phyloP scores from a whole-genome alignment of 2,113 vertebrate species.

The Heloderma charlesbogerti region DNA sequence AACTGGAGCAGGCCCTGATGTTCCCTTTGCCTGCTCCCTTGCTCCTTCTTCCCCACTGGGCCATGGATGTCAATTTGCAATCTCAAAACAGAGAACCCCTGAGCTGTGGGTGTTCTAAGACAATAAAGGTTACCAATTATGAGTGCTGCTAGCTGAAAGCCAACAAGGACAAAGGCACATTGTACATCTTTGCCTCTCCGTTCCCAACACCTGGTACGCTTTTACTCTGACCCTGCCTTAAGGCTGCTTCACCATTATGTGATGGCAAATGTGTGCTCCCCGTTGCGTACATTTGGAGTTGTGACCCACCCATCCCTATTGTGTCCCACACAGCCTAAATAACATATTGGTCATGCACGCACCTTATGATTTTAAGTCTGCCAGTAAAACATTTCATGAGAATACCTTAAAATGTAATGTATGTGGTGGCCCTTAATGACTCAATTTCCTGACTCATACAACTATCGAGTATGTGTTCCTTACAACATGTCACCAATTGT shows the following conservation, averaged over 20 bases:
- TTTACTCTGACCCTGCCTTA: neutral
- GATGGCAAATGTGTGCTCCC: neutral
- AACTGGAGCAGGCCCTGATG: too few species aligned
- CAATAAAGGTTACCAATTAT: neutral
- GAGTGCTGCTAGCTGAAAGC: neutral
- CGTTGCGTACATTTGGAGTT: neutral
- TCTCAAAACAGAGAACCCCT: neutral
- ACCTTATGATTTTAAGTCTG: neutral
- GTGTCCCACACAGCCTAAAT: neutral
- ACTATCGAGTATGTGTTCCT: neutral
- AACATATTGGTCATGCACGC: neutral
- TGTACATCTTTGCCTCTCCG: neutral
- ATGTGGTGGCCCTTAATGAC: neutral
- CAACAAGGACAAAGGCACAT: neutral
- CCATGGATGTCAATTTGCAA: neutral
- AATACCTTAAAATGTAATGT: neutral
- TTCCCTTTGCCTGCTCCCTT: too few species aligned
- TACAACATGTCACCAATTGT: neutral
- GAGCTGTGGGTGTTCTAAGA: neutral
- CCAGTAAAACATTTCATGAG: neutral
- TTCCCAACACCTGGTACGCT: neutral
- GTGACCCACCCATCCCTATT: too few species aligned
- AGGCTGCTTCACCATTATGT: neutral
- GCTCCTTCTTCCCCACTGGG: too few species aligned
- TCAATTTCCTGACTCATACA: neutral